A percentile compares a stretch with the other conserved stretches of the same genome.
Evolutionary conservation across 2,113 vertebrate genomes (phyloP).

Genomic region (Ptyas mucosa): DNA sequence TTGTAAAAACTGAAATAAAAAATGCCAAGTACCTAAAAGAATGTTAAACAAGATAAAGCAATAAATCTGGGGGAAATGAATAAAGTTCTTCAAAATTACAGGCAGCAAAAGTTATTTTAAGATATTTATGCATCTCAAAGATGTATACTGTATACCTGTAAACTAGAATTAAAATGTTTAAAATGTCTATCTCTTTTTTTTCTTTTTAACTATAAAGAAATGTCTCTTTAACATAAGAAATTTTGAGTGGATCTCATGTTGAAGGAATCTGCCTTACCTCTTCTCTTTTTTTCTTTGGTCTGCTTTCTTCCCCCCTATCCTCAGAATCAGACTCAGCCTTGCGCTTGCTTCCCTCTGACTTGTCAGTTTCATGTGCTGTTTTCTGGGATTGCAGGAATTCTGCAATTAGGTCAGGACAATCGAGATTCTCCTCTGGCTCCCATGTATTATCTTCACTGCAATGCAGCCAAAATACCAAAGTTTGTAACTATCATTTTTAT

Average conservation of each 20-base stretch:
- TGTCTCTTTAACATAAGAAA: neutral
- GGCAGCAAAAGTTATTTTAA: neutral
- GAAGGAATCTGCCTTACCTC: constrained; percentile 71
- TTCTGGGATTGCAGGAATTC: constrained; percentile 95
- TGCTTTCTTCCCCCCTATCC: constrained; percentile 87
- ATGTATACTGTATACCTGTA: neutral
- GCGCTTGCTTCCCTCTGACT: constrained; percentile 83
- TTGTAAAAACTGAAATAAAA: neutral
- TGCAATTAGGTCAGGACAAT: constrained; percentile 94
- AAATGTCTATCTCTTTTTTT: neutral
- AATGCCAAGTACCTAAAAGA: neutral
- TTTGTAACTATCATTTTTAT: neutral
- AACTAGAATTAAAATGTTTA: neutral
- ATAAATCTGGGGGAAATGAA: neutral
- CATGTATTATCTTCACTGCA: constrained; percentile 95
- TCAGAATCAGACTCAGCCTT: constrained; percentile 82
- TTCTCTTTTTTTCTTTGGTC: constrained; percentile 95
- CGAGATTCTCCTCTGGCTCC: constrained; percentile 97
- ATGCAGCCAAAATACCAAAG: constrained; percentile 14
- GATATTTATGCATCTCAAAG: neutral
- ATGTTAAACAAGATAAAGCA: neutral
- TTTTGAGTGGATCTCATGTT: no score
- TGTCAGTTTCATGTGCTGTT: constrained; percentile 79
- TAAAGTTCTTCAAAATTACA: neutral
- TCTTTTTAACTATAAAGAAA: neutral